A percentile compares a stretch with the other conserved stretches of the same genome.
phyloP scores from a whole-genome alignment of 2,888 invertebrate species.

The Xestia ashworthii region DNA sequence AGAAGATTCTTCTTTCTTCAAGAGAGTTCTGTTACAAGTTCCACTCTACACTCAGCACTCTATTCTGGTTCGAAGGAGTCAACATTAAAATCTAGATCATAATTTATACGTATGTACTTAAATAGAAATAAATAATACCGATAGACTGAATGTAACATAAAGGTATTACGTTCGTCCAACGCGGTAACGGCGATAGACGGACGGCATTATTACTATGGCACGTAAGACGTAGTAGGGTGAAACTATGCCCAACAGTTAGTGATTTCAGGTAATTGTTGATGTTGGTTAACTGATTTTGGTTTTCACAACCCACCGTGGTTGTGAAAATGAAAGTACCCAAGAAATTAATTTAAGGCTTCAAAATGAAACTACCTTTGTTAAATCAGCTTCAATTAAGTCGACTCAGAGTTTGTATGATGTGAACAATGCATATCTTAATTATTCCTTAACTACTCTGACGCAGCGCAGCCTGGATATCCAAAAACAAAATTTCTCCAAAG shows the following conservation, averaged over 20 bases:
- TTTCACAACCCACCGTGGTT: no score
- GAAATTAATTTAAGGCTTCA: no score
- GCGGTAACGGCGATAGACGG: neutral
- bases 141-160: neutral
- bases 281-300: neutral
- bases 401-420: no score
- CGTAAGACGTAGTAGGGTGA: neutral
- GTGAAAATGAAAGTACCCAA: neutral
- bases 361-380: no score
- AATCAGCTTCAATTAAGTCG: no score
- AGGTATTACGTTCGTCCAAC: neutral
- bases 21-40: neutral
- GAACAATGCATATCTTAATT: no score
- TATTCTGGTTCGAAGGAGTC: neutral
- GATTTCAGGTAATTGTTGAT: no score
- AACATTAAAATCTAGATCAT: neutral
- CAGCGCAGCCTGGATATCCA: no score
- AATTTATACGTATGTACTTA: constrained; percentile 4
- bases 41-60: no score
- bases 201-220: neutral
- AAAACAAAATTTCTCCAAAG: no score
- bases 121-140: neutral
- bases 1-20: neutral
- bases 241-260: neutral
- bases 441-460: no score